phyloP scores from a whole-genome alignment of 1,140 invertebrate genomes.

The Parapsyche elsis region DNA sequence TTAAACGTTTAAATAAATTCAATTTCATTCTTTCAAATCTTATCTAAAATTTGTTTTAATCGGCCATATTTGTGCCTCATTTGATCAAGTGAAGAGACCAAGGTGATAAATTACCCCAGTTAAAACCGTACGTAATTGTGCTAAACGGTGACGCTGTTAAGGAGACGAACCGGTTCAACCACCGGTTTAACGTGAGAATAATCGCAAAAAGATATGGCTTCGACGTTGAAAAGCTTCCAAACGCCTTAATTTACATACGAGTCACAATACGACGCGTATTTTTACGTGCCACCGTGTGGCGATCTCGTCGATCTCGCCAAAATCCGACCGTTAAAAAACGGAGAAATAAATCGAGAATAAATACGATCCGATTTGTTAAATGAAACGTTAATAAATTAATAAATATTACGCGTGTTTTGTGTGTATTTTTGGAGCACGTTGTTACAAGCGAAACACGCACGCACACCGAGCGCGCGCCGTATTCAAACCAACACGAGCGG shows the following conservation, averaged over 20 bases:
- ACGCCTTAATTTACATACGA: neutral
- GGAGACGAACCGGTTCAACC: no score
- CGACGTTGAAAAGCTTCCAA: neutral
- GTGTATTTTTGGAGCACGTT: neutral
- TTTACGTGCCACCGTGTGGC: neutral
- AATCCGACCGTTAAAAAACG: neutral
- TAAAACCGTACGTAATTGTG: no score
- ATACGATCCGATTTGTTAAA: neutral
- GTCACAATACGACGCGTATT: neutral
- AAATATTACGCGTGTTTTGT: neutral
- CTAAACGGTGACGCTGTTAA: no score
- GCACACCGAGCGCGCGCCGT: neutral
- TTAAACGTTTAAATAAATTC: no score
- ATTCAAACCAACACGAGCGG: conserved; percentile 6
- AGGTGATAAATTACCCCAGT: no score
- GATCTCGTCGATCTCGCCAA: neutral
- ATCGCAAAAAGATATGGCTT: conserved; percentile 1
- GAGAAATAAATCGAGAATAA: neutral
- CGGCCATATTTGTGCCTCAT: no score
- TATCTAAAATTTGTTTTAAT: no score
- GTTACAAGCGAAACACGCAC: neutral
- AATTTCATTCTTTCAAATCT: no score
- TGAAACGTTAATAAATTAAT: neutral
- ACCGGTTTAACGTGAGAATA: neutral
- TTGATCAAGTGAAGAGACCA: no score